phyloP scores from a whole-genome alignment of 2,113 vertebrate species.

The Lampris incognitus region DNA sequence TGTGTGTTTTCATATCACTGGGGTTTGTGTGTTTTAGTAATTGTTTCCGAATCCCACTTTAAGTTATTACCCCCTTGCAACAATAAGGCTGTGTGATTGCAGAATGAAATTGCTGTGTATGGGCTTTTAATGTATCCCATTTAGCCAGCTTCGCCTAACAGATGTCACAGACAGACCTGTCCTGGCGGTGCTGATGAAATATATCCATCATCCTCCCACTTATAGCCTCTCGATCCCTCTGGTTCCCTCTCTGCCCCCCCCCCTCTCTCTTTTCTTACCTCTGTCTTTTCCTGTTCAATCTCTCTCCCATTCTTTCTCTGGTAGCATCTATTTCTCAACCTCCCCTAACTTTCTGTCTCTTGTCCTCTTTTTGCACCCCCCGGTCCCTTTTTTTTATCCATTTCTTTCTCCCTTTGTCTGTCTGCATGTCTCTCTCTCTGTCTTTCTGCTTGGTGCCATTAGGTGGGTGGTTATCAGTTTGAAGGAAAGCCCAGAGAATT shows the following conservation, averaged over 20 bases:
- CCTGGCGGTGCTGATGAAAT: constrained; percentile 78
- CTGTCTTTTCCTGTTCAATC: constrained; percentile 11
- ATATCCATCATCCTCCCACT: constrained; percentile 81
- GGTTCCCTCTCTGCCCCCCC: constrained; percentile 55
- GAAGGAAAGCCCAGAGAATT: constrained; percentile 49
- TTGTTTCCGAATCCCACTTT: constrained; percentile 74
- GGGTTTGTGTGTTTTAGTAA: constrained; percentile 75
- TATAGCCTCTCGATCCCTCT: constrained; percentile 48
- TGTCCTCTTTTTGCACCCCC: background rate
- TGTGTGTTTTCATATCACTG: constrained; percentile 55
- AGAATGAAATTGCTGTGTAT: constrained; percentile 75
- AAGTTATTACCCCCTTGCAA: constrained; percentile 77
- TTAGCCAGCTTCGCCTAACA: constrained; percentile 76
- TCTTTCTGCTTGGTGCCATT: background rate
- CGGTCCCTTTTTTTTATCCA: background rate
- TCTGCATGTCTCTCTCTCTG: background rate
- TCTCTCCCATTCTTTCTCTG: background rate
- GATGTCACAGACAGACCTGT: constrained; percentile 79
- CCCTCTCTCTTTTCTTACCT: constrained; percentile 35
- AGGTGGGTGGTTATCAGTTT: constrained; percentile 31
- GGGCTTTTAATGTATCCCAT: constrained; percentile 81
- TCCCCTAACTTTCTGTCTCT: background rate
- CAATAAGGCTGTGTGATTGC: constrained; percentile 74
- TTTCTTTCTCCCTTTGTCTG: background rate
- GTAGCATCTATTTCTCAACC: background rate